Evolutionary conservation across 2,888 invertebrate genomes (phyloP), one percentile per base, ranked within the genome.

Genomic region (Steinernema hermaphroditum): DNA sequence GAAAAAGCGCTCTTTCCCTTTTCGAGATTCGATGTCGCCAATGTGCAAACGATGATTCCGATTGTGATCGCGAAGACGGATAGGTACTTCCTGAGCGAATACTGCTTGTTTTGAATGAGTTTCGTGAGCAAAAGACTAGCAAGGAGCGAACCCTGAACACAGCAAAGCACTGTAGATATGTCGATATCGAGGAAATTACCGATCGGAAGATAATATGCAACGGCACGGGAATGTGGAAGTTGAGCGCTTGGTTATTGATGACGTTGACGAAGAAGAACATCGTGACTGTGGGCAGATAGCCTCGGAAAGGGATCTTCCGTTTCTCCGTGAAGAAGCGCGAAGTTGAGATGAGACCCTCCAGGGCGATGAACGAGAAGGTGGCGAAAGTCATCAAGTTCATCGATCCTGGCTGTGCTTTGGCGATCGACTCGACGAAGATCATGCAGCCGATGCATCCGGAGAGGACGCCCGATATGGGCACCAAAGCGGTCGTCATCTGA

Each of bases 171-270:
- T 16, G 50, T 16, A 50, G 8, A 12, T 9, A 19, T 50, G 12
- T 8, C 9, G 22, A n/a, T 19, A 50, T 50, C n/a, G 6, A 49
- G 14, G 22, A 14, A 86, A 91, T 90, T 89, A 93, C 93, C 73
- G 96, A 92, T 89, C 96, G 90, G 88, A 98, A 98, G 87, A 98
- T 97, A 93, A 97, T 96, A 87, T 97, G 97, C 62, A 98, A 89
- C 0, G 97, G 96, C 92, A 98, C 96, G 0, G 97, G 92, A 85
- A 98, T 95, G 87, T 96, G 94, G 86, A 94, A 97, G 87, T 93
- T 92, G 85, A 97, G 93, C 0, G 96, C 96, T 89, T 94, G 94
- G 87, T 97, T 98, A 80, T 89, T 89, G 76, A 92, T 92, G 0
- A 95, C 93, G 87, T 94, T 96, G 19, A 93, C 91, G 0, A 93